phyloP scores from a whole-genome alignment of 2,113 vertebrate genomes.

The Gracilinanus agilis region DNA sequence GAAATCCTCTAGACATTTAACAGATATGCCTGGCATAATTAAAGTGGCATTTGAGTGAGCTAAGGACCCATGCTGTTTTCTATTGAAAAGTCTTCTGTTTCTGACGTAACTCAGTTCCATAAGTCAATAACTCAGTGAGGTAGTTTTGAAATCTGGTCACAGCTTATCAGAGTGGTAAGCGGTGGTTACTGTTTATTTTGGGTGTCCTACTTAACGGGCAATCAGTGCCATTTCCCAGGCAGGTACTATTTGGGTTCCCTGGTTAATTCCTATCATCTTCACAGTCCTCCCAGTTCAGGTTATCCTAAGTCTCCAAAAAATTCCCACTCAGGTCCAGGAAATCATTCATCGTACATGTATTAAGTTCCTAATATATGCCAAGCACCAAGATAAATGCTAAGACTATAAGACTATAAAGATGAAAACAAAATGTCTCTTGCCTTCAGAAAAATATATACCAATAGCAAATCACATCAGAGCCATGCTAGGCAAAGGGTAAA shows the following conservation, averaged over 20 bases:
- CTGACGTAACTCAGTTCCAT: slow-evolving; percentile 14
- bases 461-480: not conserved
- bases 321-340: not conserved
- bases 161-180: slow-evolving; percentile 46
- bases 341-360: not conserved
- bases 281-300: not conserved
- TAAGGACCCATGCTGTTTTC: not conserved
- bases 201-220: not conserved
- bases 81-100: slow-evolving; percentile 43
- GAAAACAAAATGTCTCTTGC: not conserved
- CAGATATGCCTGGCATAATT: not conserved
- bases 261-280: accelerated
- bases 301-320: not conserved
- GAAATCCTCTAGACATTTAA: not conserved
- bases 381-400: not conserved
- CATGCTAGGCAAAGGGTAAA: not conserved
- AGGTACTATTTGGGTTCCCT: not conserved
- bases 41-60: not conserved
- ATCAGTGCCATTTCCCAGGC: not conserved
- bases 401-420: not conserved
- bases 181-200: slow-evolving; percentile 15
- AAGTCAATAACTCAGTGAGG: slow-evolving; percentile 56
- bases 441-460: not conserved
- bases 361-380: not conserved
- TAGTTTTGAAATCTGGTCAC: slow-evolving; percentile 48